These are phyloP conservation scores for Sinotaia quadrata DNA, from an alignment of 2,888 invertebrate genomes.

Conservation along the genomic window DNA sequence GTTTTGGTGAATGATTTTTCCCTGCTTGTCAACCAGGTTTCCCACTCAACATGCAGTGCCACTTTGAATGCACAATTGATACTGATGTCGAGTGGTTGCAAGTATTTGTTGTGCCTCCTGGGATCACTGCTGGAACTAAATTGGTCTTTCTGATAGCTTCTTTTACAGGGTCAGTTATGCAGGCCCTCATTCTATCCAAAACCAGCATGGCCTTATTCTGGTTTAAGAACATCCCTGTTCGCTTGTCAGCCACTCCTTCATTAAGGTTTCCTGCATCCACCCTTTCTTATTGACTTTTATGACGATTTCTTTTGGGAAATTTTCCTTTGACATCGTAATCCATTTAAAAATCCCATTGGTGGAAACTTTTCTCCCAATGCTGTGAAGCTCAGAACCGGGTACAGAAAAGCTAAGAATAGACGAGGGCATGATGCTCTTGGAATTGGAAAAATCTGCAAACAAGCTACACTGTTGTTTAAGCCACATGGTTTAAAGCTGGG, in stretches of 20 bases:
- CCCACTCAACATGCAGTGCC: slow-evolving; percentile 25
- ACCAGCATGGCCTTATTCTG: slow-evolving; percentile 23
- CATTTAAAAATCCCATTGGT: no score
- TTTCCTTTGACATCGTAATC: no score
- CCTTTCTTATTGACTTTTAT: slow-evolving; percentile 33
- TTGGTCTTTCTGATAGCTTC: slow-evolving; percentile 16
- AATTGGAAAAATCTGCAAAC: no score
- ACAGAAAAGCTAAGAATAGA: no score
- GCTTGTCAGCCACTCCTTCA: slow-evolving; percentile 14
- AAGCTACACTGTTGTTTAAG: no score
- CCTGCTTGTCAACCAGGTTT: slow-evolving; percentile 28
- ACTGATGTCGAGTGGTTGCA: slow-evolving; percentile 37
- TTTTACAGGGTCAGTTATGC: slow-evolving; percentile 27
- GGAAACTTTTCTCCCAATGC: no score
- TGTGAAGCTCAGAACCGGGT: no score
- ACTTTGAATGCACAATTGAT: slow-evolving; percentile 26
- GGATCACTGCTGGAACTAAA: slow-evolving; percentile 28
- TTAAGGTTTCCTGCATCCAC: slow-evolving; percentile 31
- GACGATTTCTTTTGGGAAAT: slow-evolving; percentile 28
- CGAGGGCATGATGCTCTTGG: no score
- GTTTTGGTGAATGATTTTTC: slow-evolving; percentile 12
- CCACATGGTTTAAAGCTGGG: no score
- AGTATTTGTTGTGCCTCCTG: slow-evolving; percentile 30
- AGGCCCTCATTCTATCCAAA: slow-evolving; percentile 31
- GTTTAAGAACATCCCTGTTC: slow-evolving; percentile 28